These are phyloP conservation scores for Cottus gobio DNA, from an alignment of 2,113 vertebrate species.

Conservation along the genomic window DNA sequence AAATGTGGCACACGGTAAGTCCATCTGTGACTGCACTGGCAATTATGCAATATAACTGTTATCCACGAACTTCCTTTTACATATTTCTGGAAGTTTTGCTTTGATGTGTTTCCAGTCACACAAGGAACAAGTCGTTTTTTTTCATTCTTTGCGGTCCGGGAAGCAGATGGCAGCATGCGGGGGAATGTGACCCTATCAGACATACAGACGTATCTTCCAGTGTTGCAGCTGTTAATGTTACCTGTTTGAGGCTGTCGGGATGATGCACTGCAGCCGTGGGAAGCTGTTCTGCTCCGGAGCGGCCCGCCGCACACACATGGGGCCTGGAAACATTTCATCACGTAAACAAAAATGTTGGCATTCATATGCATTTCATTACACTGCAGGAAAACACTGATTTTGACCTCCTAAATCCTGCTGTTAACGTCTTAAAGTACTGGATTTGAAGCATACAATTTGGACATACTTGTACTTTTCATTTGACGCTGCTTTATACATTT, in stretches of 20 bases:
- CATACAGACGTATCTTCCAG: not conserved
- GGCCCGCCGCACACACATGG: not conserved
- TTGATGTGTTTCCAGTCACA: constrained; percentile 51
- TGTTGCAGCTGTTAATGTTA: constrained; percentile 22
- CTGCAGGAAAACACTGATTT: not conserved
- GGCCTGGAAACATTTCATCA: constrained; percentile 38
- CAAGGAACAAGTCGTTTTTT: not conserved
- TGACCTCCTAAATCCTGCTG: not conserved
- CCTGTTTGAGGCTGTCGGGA: constrained; percentile 18
- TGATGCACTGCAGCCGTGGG: not conserved
- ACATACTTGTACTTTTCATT: not conserved
- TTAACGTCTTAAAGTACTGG: too few relatives aligned
- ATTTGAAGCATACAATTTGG: not conserved
- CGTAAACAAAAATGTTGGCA: not conserved
- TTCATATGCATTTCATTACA: not conserved
- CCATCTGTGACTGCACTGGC: not conserved
- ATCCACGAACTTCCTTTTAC: constrained; percentile 67
- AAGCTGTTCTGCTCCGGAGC: not conserved
- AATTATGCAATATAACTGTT: constrained; percentile 11
- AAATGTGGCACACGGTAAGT: constrained; percentile 11
- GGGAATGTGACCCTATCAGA: not conserved
- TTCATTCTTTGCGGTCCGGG: not conserved
- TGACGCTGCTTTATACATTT: not conserved
- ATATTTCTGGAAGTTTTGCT: constrained; percentile 66
- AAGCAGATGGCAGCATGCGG: not conserved